A percentile compares a stretch with the other conserved stretches of the same genome.
Evolutionary conservation across 2,113 vertebrate species (phyloP).

Genomic region (Cacatua alba): DNA sequence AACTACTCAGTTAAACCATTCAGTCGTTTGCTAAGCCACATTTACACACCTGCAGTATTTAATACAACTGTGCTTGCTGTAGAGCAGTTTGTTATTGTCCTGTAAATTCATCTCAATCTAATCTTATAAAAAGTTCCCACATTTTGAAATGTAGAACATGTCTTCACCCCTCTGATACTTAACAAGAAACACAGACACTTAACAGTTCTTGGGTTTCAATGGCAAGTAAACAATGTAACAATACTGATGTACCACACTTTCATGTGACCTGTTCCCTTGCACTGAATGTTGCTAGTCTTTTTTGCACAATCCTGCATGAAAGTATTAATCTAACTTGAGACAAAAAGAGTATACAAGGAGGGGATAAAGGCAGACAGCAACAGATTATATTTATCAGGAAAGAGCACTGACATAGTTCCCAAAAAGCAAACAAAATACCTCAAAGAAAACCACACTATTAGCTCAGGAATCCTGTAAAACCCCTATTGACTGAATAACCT

Average conservation of each 20-base stretch:
- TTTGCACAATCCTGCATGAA: neutral
- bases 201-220: neutral
- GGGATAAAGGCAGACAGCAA: neutral
- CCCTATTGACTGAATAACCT: neutral
- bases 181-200: neutral
- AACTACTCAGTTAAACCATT: neutral
- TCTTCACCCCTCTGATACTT: neutral
- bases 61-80: neutral
- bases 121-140: neutral
- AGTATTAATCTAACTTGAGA: neutral
- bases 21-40: neutral
- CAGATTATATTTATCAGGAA: neutral
- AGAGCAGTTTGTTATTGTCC: neutral
- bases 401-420: neutral
- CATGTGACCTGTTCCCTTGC: neutral
- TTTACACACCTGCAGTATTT: neutral
- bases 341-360: neutral
- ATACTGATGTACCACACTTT: neutral
- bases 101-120: neutral
- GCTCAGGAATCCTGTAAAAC: neutral
- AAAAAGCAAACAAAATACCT: neutral
- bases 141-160: neutral
- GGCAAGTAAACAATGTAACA: neutral
- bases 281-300: neutral
- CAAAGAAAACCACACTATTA: neutral